A percentile compares a stretch with the other conserved stretches of the same genome.
phyloP scores from a whole-genome alignment of 2,113 vertebrate genomes.

The Equus quagga region DNA sequence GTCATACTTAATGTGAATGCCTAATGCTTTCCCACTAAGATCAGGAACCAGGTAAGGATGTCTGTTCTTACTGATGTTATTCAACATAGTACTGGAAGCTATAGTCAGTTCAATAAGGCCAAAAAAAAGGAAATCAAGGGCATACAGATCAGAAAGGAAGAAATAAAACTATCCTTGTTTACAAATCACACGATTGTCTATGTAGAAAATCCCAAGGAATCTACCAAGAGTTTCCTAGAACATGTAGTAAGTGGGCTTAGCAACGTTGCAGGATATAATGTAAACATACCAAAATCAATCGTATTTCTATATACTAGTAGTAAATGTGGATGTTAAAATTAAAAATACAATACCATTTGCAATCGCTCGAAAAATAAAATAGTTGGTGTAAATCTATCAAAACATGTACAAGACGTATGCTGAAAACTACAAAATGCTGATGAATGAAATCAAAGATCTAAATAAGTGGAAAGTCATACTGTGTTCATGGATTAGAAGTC shows the following conservation, averaged over 20 bases:
- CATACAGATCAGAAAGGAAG: neutral
- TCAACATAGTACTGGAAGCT: neutral
- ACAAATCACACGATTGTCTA: neutral
- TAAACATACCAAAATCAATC: neutral
- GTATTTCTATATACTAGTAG: neutral
- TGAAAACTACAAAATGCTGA: too few species aligned
- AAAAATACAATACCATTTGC: neutral
- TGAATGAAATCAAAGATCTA: too few species aligned
- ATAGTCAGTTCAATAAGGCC: neutral
- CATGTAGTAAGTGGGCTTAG: neutral
- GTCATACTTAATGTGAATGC: neutral
- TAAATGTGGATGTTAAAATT: neutral
- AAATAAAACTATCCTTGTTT: neutral
- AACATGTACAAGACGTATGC: neutral
- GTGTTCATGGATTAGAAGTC: too few species aligned
- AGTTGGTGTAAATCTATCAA: neutral
- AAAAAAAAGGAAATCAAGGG: neutral
- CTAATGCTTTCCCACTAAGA: neutral
- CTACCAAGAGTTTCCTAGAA: neutral
- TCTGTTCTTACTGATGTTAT: neutral
- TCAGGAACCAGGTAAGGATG: neutral
- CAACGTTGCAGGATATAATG: neutral
- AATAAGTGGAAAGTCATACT: too few species aligned
- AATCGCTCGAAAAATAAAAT: neutral
- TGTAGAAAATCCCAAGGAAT: neutral